Evolutionary conservation across 1,140 invertebrate genomes (phyloP).

Genomic region (Ladona fulva): DNA sequence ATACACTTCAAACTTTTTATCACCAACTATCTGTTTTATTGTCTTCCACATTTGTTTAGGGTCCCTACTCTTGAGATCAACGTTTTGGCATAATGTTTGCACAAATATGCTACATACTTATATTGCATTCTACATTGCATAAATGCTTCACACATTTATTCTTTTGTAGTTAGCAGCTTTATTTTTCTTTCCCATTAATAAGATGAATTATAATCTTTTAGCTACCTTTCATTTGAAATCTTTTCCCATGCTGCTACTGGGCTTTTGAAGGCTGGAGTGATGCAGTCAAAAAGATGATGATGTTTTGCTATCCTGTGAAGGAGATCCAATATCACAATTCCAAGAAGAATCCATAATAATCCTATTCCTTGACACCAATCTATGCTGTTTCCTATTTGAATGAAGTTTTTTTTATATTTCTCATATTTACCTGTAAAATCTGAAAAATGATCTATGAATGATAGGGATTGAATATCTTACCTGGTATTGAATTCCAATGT

Average conservation of each 20-base stretch:
- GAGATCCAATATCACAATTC: not conserved
- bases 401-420: no score
- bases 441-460: no score
- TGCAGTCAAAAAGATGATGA: not conserved
- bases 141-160: not conserved
- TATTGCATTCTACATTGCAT: not conserved
- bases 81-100: no score
- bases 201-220: conserved; percentile 13
- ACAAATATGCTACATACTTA: not conserved
- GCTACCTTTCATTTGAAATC: not conserved
- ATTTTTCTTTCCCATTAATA: conserved; percentile 24
- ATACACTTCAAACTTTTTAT: no score
- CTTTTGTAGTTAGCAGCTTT: conserved; percentile 18
- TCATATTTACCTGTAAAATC: no score
- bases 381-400: not conserved
- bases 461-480: no score
- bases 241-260: not conserved
- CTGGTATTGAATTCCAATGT: no score
- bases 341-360: not conserved
- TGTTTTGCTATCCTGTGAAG: not conserved
- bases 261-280: not conserved
- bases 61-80: no score
- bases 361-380: not conserved
- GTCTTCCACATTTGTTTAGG: no score
- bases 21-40: no score